These are phyloP conservation scores for Vulpes vulpes DNA, from an alignment of 2,113 vertebrate species.

Conservation along the genomic window DNA sequence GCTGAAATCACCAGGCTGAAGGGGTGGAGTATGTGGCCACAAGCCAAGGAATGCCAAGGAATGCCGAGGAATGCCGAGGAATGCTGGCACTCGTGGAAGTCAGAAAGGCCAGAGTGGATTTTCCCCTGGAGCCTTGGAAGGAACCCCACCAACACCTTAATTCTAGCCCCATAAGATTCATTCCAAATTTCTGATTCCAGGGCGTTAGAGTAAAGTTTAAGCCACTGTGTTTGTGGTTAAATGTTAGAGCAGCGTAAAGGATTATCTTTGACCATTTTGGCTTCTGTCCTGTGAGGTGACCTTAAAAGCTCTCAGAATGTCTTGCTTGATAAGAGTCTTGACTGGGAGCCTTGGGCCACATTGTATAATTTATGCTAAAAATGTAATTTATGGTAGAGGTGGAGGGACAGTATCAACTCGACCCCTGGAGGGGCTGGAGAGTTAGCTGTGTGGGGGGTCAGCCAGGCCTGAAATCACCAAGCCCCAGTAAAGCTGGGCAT, in stretches of 20 bases:
- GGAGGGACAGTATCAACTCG: background rate
- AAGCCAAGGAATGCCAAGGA: background rate
- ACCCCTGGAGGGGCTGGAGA: background rate
- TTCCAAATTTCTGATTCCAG: background rate
- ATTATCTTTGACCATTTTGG: background rate
- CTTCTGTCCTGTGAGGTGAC: background rate
- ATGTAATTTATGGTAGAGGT: background rate
- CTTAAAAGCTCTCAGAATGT: background rate
- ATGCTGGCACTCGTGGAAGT: rapidly evolving
- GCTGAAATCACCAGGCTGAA: background rate
- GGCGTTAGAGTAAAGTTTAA: background rate
- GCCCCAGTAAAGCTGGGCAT: background rate
- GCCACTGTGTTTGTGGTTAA: background rate
- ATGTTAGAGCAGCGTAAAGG: background rate
- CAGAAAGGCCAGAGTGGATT: background rate
- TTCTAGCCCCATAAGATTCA: background rate
- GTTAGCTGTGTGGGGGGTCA: background rate
- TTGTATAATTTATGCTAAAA: background rate
- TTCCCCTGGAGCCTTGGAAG: background rate
- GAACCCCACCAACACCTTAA: background rate
- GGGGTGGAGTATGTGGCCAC: too few relatives aligned
- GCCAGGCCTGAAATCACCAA: rapidly evolving
- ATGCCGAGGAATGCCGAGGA: background rate
- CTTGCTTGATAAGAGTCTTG: background rate
- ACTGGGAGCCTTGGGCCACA: background rate